These are phyloP conservation scores for sheep (Ovis aries) DNA, from an alignment of 2,113 vertebrate species.

Conservation along the genomic window DNA sequence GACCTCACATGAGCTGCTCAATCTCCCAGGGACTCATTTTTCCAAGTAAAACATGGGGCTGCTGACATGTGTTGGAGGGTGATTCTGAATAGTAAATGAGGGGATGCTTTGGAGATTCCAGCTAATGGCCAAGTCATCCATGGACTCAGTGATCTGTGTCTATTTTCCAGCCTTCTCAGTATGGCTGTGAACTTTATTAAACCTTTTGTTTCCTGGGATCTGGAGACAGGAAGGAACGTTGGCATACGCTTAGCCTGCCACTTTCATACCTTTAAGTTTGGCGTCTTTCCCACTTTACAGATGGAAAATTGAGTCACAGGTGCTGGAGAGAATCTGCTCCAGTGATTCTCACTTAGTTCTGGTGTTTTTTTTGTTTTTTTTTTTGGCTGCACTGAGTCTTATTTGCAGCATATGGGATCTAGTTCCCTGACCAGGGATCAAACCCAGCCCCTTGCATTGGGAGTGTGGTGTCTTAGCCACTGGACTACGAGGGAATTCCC, in stretches of 20 bases:
- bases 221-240: background rate
- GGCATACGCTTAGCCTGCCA: background rate
- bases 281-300: background rate
- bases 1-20: background rate
- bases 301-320: background rate
- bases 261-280: background rate
- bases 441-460: background rate
- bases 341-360: background rate
- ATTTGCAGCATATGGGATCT: background rate
- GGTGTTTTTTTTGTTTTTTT: background rate
- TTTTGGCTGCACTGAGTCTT: background rate
- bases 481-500: background rate
- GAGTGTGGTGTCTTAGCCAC: background rate
- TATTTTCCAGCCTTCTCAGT: background rate
- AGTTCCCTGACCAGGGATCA: background rate
- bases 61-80: rapidly evolving
- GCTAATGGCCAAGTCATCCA: background rate
- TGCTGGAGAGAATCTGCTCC: background rate
- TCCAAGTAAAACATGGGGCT: background rate
- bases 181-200: background rate
- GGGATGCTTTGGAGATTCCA: background rate
- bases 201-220: background rate
- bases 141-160: background rate
- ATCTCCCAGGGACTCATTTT: background rate
- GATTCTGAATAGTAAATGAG: background rate